Percentiles rank a stretch among this genome's conserved stretches.
Conservation (phyloP, 2,113 vertebrate genomes). For the Salvator merianae region DNA sequence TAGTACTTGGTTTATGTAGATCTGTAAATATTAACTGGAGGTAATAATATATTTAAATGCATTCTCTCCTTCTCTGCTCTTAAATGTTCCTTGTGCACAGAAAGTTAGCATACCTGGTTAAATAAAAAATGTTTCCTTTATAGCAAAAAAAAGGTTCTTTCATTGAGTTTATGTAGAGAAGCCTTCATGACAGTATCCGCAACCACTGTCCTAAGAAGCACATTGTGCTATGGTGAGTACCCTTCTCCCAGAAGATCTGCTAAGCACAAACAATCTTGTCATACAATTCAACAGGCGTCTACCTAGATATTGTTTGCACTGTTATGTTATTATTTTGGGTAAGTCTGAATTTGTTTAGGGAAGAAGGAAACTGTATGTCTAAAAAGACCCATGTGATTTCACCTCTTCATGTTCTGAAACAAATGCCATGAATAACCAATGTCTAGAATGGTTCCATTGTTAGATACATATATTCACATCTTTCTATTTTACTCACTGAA, state of each 20-base stretch:
- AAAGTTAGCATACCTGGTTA: background rate
- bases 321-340: background rate
- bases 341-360: background rate
- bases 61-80: background rate
- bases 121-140: background rate
- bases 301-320: background rate
- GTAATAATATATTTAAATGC: background rate
- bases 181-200: too few relatives aligned
- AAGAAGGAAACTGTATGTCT: background rate
- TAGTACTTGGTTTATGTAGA: background rate
- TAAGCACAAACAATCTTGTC: background rate
- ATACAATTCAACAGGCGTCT: background rate
- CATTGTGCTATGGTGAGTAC: too few relatives aligned
- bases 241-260: too few relatives aligned
- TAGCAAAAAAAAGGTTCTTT: too few relatives aligned
- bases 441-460: too few relatives aligned
- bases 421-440: too few relatives aligned
- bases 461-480: too few relatives aligned
- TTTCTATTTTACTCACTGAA: too few relatives aligned
- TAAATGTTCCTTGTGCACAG: background rate
- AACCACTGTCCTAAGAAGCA: too few relatives aligned
- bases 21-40: background rate
- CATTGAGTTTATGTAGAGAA: background rate
- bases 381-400: too few relatives aligned
- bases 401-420: too few relatives aligned